Conservation (phyloP, 2,888 invertebrate species). For the Drosophila mimetica region DNA sequence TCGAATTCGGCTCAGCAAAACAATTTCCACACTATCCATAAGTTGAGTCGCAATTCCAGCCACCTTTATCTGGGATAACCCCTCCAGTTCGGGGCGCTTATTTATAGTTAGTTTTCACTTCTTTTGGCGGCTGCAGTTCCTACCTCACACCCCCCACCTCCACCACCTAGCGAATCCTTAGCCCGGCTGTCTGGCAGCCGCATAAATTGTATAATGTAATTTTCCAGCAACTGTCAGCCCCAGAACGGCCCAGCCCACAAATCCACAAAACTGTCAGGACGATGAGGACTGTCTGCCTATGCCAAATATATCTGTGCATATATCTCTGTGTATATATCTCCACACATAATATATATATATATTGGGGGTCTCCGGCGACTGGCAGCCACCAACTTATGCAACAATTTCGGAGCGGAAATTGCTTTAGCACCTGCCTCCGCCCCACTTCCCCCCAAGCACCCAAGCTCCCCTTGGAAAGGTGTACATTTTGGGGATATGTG, state of each 20-base stretch:
- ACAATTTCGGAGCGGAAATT: conserved; percentile 81
- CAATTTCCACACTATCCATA: conserved; percentile 37
- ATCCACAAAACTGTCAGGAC: conserved; percentile 75
- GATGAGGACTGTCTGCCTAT: conserved; percentile 64
- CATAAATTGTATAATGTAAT: conserved; percentile 81
- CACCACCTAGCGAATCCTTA: conserved; percentile 18
- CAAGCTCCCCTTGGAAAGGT: too few relatives aligned
- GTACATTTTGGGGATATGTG: conserved; percentile 19
- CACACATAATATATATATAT: conserved; percentile 13
- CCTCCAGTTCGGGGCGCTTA: conserved; percentile 27
- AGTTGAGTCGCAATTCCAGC: conserved; percentile 13
- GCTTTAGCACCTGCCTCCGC: conserved; percentile 79
- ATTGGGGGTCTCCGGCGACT: conserved; percentile 37
- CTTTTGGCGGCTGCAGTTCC: conserved; percentile 37
- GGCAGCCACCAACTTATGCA: conserved; percentile 75
- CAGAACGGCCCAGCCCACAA: conserved; percentile 35
- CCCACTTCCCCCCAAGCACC: background rate
- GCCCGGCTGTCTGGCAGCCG: conserved; percentile 66
- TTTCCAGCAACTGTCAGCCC: conserved; percentile 59
- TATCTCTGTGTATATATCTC: conserved; percentile 10
- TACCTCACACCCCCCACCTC: conserved; percentile 4
- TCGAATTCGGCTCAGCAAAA: conserved; percentile 41
- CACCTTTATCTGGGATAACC: conserved; percentile 8
- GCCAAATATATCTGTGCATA: conserved; percentile 54
- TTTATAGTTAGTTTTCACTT: conserved; percentile 50